phyloP scores from a whole-genome alignment of 2,113 vertebrate species.

The Stictonetta naevosa region DNA sequence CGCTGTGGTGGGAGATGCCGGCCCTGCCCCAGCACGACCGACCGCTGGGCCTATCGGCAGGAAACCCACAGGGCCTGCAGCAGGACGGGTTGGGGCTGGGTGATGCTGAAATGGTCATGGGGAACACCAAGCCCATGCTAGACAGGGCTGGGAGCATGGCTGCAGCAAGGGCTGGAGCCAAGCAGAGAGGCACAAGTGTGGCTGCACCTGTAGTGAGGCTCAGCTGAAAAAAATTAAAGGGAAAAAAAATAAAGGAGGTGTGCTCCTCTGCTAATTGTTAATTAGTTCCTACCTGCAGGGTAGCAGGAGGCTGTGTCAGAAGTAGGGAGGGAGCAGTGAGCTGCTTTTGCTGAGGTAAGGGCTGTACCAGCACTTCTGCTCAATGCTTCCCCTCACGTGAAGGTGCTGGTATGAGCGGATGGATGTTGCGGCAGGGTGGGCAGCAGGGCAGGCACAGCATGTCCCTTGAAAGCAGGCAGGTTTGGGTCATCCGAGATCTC shows the following conservation, averaged over 20 bases:
- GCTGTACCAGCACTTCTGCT: fast-evolving
- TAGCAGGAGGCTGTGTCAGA: fast-evolving
- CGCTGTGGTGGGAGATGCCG: fast-evolving
- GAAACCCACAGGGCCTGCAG: background rate
- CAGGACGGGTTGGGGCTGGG: background rate
- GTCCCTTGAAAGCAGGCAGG: background rate
- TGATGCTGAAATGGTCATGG: fast-evolving
- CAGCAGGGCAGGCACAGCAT: fast-evolving
- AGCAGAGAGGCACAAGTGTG: background rate
- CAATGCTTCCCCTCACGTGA: fast-evolving
- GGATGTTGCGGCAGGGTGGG: background rate
- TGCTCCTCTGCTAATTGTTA: background rate
- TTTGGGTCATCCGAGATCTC: background rate
- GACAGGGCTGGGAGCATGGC: background rate
- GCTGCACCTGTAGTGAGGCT: background rate
- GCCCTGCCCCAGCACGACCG: fast-evolving
- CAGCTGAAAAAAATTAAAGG: too few species aligned
- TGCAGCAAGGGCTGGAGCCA: background rate
- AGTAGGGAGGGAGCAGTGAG: background rate
- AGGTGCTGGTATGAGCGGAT: too few species aligned
- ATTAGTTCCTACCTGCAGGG: background rate
- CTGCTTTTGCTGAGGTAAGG: background rate
- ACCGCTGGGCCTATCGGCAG: background rate
- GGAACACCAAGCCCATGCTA: fast-evolving
- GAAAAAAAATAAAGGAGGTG: fast-evolving